These are phyloP conservation scores for Heliopora coerulea DNA, from an alignment of 92 coral and sea anemone genomes.

Conservation along the genomic window DNA sequence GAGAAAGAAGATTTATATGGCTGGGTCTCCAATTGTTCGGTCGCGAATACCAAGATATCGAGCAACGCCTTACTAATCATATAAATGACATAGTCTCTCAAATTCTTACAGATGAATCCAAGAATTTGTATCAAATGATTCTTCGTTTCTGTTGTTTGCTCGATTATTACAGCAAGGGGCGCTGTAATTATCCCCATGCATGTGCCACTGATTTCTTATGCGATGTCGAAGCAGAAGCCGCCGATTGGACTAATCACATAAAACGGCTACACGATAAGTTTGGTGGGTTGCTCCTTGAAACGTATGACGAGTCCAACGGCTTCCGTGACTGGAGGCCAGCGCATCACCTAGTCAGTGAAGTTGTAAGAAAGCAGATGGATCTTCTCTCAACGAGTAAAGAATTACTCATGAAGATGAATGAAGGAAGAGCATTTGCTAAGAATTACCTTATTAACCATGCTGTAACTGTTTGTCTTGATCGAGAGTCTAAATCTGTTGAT, in stretches of 20 bases:
- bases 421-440: constrained; percentile 18
- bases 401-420: constrained; percentile 3
- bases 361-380: constrained; percentile 28
- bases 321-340: constrained; percentile 41
- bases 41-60: constrained; percentile 33
- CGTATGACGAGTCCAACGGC: constrained; percentile 13
- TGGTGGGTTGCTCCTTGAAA: constrained; percentile 41
- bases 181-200: constrained; percentile 39
- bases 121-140: constrained; percentile 2
- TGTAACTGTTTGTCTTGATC: constrained; percentile 24
- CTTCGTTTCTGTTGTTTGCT: constrained; percentile 40
- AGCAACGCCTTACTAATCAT: constrained; percentile 36
- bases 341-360: constrained; percentile 39
- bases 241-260: constrained; percentile 2
- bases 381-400: neutral
- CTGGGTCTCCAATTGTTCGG: constrained; percentile 47
- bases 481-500: constrained; percentile 22
- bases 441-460: constrained; percentile 23
- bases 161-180: constrained; percentile 34
- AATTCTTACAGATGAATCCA: neutral
- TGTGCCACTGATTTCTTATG: constrained; percentile 38
- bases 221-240: neutral
- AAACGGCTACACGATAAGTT: constrained; percentile 35
- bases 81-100: constrained; percentile 32
- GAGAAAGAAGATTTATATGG: constrained; percentile 45